These are phyloP conservation scores for Zaprionus vittiger DNA, from an alignment of 1,140 invertebrate species.

Conservation along the genomic window DNA sequence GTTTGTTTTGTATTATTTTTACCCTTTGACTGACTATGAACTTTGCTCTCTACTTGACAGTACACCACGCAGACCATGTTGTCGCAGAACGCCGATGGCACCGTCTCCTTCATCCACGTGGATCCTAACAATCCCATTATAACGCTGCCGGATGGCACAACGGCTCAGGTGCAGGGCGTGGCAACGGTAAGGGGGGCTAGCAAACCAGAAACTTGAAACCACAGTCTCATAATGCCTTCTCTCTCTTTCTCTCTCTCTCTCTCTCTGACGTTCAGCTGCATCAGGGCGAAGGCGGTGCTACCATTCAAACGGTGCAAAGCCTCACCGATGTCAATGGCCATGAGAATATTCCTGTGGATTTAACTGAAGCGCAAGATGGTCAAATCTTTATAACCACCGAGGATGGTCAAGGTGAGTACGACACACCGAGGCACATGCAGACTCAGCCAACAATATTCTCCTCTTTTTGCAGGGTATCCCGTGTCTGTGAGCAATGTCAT, in stretches of 20 bases:
- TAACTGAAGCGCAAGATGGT: slow-evolving; percentile 96
- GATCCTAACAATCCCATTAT: slow-evolving; percentile 97
- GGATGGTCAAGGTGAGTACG: slow-evolving; percentile 92
- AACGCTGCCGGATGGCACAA: slow-evolving; percentile 97
- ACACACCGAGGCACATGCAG: not conserved
- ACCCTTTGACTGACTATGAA: not conserved
- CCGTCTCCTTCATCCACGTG: slow-evolving; percentile 97
- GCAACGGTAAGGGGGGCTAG: slow-evolving; percentile 88
- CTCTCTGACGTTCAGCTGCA: slow-evolving; percentile 87
- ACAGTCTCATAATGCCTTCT: not conserved
- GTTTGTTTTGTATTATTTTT: not conserved
- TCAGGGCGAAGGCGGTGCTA: slow-evolving; percentile 89
- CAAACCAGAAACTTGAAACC: not conserved
- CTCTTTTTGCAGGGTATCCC: slow-evolving; percentile 88
- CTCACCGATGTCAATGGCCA: slow-evolving; percentile 87
- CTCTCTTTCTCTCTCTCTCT: not conserved
- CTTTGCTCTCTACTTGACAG: slow-evolving; percentile 83
- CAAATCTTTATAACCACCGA: slow-evolving; percentile 97
- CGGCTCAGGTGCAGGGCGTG: slow-evolving; percentile 96
- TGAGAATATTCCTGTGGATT: slow-evolving; percentile 91
- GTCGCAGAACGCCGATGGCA: slow-evolving; percentile 98
- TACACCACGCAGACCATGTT: slow-evolving; percentile 95
- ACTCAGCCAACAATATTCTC: not conserved
- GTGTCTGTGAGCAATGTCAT: slow-evolving; percentile 97
- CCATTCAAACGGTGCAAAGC: slow-evolving; percentile 92